A percentile compares a stretch with the other conserved stretches of the same genome.
Conservation (phyloP, 2,797 vertebrate species). For the Staurois parvus region DNA sequence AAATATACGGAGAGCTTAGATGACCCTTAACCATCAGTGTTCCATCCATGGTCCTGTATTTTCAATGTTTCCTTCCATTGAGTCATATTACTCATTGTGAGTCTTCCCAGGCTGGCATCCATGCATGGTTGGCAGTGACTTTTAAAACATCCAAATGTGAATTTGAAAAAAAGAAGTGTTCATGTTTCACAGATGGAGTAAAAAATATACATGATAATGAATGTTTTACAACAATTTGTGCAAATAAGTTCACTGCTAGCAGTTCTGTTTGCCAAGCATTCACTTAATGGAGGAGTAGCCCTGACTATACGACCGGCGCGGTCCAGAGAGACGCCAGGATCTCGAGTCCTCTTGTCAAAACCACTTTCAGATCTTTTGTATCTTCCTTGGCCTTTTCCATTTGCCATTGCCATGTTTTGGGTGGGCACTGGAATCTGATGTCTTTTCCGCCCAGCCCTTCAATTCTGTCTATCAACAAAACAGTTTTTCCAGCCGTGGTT, state of each 20-base stretch:
- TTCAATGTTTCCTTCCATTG: too few relatives aligned
- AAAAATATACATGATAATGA: not conserved
- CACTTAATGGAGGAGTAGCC: not conserved
- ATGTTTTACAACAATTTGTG: constrained; percentile 9
- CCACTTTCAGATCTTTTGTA: constrained; percentile 2
- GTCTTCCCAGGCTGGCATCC: not conserved
- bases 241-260: not conserved
- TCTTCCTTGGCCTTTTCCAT: constrained; percentile 12
- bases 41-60: too few relatives aligned
- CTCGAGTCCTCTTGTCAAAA: constrained; percentile 21
- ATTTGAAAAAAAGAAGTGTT: not conserved
- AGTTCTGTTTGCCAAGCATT: not conserved
- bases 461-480: constrained; percentile 40
- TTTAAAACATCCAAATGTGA: not conserved
- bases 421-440: constrained; percentile 11
- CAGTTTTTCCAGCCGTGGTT: constrained; percentile 3
- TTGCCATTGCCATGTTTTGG: constrained; percentile 4
- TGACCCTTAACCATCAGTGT: too few relatives aligned
- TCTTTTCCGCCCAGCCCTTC: constrained; percentile 16
- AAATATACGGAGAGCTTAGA: too few relatives aligned
- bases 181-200: not conserved
- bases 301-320: not conserved
- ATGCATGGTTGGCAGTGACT: not conserved
- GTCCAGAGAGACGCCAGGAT: constrained; percentile 3
- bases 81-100: not conserved